Base-by-base conservation (phyloP, 2,888 invertebrate genomes). In the Lasioglossum calceatum region DNA sequence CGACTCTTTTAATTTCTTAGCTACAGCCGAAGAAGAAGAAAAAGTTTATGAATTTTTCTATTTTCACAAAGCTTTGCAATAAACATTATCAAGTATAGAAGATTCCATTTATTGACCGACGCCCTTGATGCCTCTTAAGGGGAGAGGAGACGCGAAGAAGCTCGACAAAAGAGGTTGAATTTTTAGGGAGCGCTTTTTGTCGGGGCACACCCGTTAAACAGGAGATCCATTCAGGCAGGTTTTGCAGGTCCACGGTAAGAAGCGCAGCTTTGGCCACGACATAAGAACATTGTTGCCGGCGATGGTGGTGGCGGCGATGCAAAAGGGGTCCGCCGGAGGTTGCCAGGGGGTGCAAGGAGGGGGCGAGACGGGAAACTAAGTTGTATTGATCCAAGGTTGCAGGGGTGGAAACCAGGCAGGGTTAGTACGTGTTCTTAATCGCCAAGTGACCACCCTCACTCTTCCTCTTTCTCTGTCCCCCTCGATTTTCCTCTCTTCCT, bases 371-470 rank as follows among this genome's bases (percentile, higher is more conserved):
- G 93, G 93, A 93, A 95, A 95, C 94, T 95, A 95, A 95, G 95
- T 95, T 94, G 95, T 95, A 95, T 95, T 95, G 95, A 95, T 95
- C 95, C 95, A 92, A 93, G 93, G 93, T 93, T 92, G 93, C 92
- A 93, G 94, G 93, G 94, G 95, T 93, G 94, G 95, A 94, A 94
- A 94, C 93, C 94, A 93, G 94, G 94, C 94, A 95, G 95, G 95
- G 94, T 94, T 94, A 94, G 94, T 95, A 95, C 95, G 95, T 95
- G 95, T 95, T 95, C 95, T 95, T 95, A 95, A 95, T 95, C 95
- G 95, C 94, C 95, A 95, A 95, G 95, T 95, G 95, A 95, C 95
- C 95, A 94, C 94, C 94, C 94, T 93, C 93, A 89, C 91, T 88
- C 90, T 89, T 88, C 81, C 91, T 89, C 91, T 90, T 91, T 92